These are phyloP conservation scores for Sphaeridia pumilis DNA, from an alignment of 2,888 invertebrate species.

Conservation along the genomic window DNA sequence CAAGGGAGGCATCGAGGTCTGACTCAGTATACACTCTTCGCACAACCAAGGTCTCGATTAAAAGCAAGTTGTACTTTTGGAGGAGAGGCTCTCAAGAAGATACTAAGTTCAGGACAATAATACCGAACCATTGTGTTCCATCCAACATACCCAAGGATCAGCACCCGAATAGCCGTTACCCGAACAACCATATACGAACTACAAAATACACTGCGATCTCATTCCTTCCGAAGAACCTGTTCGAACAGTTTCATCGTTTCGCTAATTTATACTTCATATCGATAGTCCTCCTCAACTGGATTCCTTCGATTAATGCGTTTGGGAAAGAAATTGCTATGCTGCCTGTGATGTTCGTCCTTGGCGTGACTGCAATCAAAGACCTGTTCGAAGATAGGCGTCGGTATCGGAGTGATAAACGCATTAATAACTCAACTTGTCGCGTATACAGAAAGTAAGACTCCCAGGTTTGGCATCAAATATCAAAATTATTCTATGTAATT, in stretches of 20 bases:
- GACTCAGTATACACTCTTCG: constrained; percentile 81
- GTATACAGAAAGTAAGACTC: constrained; percentile 73
- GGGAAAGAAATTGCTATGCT: constrained; percentile 92
- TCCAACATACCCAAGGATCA: constrained; percentile 65
- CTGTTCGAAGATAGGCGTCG: constrained; percentile 85
- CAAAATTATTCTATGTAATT: neutral
- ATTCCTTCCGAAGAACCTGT: constrained; percentile 87
- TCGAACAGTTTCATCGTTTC: constrained; percentile 95
- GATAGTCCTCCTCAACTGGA: constrained; percentile 91
- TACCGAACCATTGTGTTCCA: constrained; percentile 75
- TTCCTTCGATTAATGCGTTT: constrained; percentile 85
- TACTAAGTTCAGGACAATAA: constrained; percentile 52
- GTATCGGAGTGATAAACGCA: constrained; percentile 78
- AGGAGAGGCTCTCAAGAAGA: constrained; percentile 40
- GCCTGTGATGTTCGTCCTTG: constrained; percentile 85
- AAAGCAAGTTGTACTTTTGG: constrained; percentile 38
- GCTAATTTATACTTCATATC: constrained; percentile 97
- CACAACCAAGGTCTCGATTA: constrained; percentile 43
- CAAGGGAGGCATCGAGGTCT: constrained; percentile 75
- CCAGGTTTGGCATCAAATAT: neutral
- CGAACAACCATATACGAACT: constrained; percentile 75
- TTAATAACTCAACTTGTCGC: constrained; percentile 84
- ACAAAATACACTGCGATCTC: constrained; percentile 89
- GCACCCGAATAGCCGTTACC: constrained; percentile 70
- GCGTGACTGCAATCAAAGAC: constrained; percentile 89